These are phyloP conservation scores for Tringa solitaria DNA, from an alignment of 2,113 vertebrate species.

Conservation along the genomic window DNA sequence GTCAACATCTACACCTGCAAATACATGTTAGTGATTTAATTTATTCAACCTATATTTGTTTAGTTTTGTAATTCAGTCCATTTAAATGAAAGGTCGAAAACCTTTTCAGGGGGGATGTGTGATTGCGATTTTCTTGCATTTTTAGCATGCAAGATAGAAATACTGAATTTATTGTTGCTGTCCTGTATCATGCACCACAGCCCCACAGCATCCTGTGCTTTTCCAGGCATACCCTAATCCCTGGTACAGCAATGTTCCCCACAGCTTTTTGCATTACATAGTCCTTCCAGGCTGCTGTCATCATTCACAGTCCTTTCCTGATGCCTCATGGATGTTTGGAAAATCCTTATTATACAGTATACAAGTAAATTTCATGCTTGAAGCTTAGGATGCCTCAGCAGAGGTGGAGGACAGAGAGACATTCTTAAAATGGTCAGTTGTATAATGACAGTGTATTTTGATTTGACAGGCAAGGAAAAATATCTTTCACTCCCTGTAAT, in stretches of 20 bases:
- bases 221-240: background rate
- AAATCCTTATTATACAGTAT: background rate
- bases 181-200: background rate
- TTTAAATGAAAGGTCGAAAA: background rate
- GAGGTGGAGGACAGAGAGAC: background rate
- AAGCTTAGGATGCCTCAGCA: too few species aligned
- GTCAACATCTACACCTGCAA: background rate
- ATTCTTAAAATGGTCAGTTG: background rate
- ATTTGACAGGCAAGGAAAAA: background rate
- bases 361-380: background rate
- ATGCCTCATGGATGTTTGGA: background rate
- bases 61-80: background rate
- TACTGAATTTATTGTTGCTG: too few species aligned
- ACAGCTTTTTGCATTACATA: background rate
- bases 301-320: background rate
- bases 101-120: accelerated
- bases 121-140: background rate
- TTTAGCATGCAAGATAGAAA: background rate
- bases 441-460: background rate
- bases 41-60: background rate
- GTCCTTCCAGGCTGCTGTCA: background rate
- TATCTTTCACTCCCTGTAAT: background rate
- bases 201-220: background rate
- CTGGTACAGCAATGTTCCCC: background rate
- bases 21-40: background rate